phyloP scores from a whole-genome alignment of 2,113 vertebrate species.

The Colius striatus region DNA sequence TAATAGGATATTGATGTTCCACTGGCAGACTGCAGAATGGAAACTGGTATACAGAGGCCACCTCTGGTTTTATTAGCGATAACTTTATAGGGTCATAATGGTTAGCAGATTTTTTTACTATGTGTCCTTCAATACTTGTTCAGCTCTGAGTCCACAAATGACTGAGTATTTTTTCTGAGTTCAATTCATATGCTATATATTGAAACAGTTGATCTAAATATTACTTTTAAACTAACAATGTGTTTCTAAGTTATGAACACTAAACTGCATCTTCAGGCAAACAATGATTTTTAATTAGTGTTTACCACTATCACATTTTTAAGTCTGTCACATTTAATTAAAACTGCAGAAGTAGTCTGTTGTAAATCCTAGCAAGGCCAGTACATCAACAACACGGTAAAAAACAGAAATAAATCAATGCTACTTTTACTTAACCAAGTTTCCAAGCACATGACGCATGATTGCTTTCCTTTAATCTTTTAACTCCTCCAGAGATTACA shows the following conservation, averaged over 20 bases:
- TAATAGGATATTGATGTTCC: neutral
- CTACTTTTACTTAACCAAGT: neutral
- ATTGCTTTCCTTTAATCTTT: neutral
- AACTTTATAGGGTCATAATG: neutral
- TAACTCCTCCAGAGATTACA: neutral
- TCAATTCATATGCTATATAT: neutral
- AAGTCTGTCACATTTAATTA: constrained; percentile 16
- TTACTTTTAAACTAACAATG: neutral
- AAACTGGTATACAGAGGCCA: neutral
- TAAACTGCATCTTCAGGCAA: neutral
- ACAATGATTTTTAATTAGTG: neutral
- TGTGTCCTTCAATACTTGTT: neutral
- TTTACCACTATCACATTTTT: neutral
- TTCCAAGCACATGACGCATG: neutral
- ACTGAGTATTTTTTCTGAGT: neutral
- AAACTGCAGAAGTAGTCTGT: neutral
- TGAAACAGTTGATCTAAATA: neutral
- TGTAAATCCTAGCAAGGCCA: neutral
- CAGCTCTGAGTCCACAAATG: neutral
- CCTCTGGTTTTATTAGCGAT: neutral
- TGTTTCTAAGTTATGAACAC: neutral
- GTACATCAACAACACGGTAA: neutral
- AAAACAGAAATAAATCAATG: neutral
- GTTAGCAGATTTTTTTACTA: neutral
- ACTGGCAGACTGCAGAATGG: neutral